Evolutionary conservation across 1,140 invertebrate species (phyloP).

Genomic region (Nixonia krombeini): DNA sequence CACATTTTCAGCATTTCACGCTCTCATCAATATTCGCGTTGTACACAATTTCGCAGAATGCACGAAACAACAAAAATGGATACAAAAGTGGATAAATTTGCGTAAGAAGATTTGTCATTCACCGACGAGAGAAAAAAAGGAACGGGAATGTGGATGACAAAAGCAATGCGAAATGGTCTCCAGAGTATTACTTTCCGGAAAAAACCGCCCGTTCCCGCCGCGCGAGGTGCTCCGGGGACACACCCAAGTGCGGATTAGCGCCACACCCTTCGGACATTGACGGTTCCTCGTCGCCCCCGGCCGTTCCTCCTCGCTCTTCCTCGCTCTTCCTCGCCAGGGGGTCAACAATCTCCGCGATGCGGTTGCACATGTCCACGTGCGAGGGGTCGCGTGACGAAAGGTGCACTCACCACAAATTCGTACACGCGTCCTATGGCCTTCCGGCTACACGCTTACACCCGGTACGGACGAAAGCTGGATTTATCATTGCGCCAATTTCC

Average conservation of each 20-base stretch:
- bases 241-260: slow-evolving; percentile 37
- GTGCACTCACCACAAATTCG: slow-evolving; percentile 44
- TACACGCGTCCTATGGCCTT: slow-evolving; percentile 40
- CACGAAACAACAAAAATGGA: too few species aligned
- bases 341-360: slow-evolving; percentile 51
- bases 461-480: slow-evolving; percentile 41
- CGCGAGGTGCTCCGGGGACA: slow-evolving; percentile 33
- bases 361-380: slow-evolving; percentile 45
- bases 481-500: slow-evolving; percentile 45
- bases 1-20: too few species aligned
- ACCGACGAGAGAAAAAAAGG: too few species aligned
- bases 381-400: slow-evolving; percentile 45
- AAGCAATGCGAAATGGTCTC: too few species aligned
- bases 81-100: too few species aligned
- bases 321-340: too few species aligned
- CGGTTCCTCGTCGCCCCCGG: slow-evolving; percentile 32
- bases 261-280: slow-evolving; percentile 49
- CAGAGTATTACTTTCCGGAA: too few species aligned
- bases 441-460: slow-evolving; percentile 41
- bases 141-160: too few species aligned
- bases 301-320: slow-evolving; percentile 40
- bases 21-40: too few species aligned
- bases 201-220: slow-evolving; percentile 35
- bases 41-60: too few species aligned
- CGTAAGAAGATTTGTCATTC: too few species aligned